Percentiles rank a stretch among this genome's conserved stretches.
Conservation (phyloP, 2,797 vertebrate genomes). For the Halcyon leucocephala region DNA sequence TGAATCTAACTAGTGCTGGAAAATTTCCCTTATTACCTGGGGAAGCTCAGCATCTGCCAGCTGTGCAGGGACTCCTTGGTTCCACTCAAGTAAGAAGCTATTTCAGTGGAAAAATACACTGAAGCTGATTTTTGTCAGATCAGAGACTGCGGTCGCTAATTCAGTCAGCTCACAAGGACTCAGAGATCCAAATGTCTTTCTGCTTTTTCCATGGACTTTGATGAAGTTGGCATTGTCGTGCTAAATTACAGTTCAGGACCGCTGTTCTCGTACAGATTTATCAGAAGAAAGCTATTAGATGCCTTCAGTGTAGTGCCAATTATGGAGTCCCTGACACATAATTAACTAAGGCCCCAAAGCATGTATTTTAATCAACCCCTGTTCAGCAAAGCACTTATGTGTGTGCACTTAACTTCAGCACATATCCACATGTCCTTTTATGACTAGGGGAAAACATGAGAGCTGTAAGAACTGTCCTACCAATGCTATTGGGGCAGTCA, state of each 20-base stretch:
- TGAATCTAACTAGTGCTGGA: background rate
- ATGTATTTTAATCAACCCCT: constrained; percentile 40
- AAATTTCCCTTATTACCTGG: background rate
- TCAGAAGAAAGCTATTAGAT: constrained; percentile 5
- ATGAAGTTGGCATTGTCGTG: constrained; percentile 13
- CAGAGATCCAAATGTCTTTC: background rate
- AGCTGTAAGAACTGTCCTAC: background rate
- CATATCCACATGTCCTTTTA: background rate
- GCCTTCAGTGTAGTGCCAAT: background rate
- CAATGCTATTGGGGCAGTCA: background rate
- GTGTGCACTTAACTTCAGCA: background rate
- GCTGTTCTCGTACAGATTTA: background rate
- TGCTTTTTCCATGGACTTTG: background rate
- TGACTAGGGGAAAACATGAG: background rate
- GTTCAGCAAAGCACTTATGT: constrained; percentile 14
- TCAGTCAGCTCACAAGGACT: background rate
- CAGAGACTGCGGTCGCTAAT: background rate
- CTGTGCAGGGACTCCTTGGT: background rate
- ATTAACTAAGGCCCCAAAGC: constrained; percentile 51
- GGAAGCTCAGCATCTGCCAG: background rate
- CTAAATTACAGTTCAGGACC: constrained; percentile 1
- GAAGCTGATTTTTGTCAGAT: background rate
- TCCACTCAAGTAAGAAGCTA: background rate
- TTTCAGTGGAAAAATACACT: background rate
- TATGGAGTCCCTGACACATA: constrained; percentile 29